Conservation (phyloP, 2,113 vertebrate genomes). For the Chaenocephalus aceratus region DNA sequence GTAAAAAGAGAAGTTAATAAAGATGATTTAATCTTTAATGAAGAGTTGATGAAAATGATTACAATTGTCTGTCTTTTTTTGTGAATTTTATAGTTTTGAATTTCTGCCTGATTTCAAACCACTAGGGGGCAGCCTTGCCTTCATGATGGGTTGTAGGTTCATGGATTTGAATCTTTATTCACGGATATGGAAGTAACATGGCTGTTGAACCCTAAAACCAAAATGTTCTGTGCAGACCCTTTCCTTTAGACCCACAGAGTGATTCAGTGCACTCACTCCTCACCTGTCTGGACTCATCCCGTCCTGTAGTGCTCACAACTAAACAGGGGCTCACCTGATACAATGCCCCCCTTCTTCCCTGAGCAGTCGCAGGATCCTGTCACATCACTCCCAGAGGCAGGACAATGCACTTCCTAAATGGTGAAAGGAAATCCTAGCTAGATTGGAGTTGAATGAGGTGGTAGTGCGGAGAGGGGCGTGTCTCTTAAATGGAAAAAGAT, state of each 20-base stretch:
- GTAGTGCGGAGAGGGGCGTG: constrained; percentile 47
- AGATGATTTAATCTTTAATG: too few species aligned
- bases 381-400: constrained; percentile 73
- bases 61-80: background rate
- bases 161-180: background rate
- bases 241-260: constrained; percentile 19
- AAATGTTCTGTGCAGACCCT: background rate
- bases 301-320: constrained; percentile 47
- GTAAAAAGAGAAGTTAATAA: constrained; percentile 47
- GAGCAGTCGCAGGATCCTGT: constrained; percentile 69
- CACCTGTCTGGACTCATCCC: constrained; percentile 61
- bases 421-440: constrained; percentile 80
- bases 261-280: background rate
- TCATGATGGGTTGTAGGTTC: fast-evolving
- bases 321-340: constrained; percentile 56
- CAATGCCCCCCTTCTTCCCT: constrained; percentile 76
- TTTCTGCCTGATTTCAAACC: background rate
- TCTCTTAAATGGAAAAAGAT: constrained; percentile 72
- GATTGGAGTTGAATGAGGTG: constrained; percentile 73
- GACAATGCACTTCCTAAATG: constrained; percentile 79
- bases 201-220: background rate
- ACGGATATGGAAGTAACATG: background rate
- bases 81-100: background rate
- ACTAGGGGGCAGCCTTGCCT: constrained; percentile 57
- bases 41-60: constrained; percentile 62